A percentile compares a stretch with the other conserved stretches of the same genome.
Evolutionary conservation across 2,113 vertebrate species (phyloP).

Genomic region (Gasterosteus nipponicus): DNA sequence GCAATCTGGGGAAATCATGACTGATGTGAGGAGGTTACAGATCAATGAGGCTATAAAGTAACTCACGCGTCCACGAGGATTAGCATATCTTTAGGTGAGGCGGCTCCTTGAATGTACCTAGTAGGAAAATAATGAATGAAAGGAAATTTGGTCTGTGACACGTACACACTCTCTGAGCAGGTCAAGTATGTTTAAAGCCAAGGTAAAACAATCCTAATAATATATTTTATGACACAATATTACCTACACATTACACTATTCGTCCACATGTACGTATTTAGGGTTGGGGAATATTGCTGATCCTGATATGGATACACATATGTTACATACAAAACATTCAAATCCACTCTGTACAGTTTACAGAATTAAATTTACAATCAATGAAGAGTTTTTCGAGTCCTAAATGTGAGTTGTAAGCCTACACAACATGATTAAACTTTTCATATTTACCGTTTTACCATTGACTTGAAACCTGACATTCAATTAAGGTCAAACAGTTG

Average conservation of each 20-base stretch:
- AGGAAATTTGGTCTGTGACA: conserved; percentile 22
- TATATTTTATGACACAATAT: not conserved
- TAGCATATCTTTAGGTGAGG: conserved; percentile 98
- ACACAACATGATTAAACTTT: not conserved
- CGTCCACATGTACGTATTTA: not conserved
- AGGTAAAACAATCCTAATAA: not conserved
- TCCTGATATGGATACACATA: not conserved
- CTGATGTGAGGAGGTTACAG: conserved; percentile 32
- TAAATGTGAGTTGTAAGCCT: not conserved
- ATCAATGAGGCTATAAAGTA: conserved; percentile 52
- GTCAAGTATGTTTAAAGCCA: not conserved
- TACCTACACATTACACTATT: not conserved
- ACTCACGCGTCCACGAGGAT: conserved; percentile 98
- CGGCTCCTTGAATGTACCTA: conserved; percentile 99
- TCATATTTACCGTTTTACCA: not conserved
- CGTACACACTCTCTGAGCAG: not conserved
- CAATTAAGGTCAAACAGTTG: not conserved
- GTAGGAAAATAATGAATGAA: conserved; percentile 36
- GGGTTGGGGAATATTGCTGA: not conserved
- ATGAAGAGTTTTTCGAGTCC: too few species aligned
- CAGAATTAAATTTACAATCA: not conserved
- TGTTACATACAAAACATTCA: not conserved
- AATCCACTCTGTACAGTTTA: not conserved
- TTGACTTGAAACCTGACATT: not conserved
- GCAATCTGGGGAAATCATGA: conserved; percentile 54